phyloP scores from a whole-genome alignment of 2,113 vertebrate genomes.

The Sprattus sprattus region DNA sequence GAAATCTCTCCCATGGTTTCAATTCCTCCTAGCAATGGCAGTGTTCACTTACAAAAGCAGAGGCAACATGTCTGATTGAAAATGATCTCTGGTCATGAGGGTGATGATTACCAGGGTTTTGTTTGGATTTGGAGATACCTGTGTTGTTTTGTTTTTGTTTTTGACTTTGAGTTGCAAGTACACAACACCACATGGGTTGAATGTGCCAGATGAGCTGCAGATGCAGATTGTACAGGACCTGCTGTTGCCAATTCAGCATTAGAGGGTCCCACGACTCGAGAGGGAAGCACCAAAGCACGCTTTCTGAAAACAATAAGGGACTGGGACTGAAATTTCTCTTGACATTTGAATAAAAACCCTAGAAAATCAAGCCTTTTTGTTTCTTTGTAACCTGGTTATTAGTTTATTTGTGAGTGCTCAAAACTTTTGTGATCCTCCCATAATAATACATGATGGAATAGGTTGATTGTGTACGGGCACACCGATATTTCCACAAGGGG shows the following conservation, averaged over 20 bases:
- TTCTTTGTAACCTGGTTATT: conserved; percentile 46
- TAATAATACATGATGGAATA: neutral
- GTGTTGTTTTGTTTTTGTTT: conserved; percentile 30
- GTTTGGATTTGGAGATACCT: conserved; percentile 45
- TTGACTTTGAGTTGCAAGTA: conserved; percentile 56
- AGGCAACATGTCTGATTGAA: neutral
- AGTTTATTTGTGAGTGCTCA: neutral
- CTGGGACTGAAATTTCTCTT: conserved; percentile 73
- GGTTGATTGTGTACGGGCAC: neutral
- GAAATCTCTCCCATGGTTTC: neutral
- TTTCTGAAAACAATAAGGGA: conserved; percentile 73
- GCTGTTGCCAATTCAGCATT: conserved; percentile 67
- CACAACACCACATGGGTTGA: conserved; percentile 55
- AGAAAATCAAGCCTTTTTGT: conserved; percentile 58
- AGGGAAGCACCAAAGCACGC: conserved; percentile 70
- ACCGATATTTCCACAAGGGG: neutral
- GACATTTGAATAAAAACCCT: conserved; percentile 78
- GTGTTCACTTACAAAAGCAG: neutral
- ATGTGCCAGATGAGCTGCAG: conserved; percentile 72
- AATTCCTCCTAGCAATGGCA: neutral
- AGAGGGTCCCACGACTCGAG: conserved; percentile 29
- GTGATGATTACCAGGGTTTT: conserved; percentile 26
- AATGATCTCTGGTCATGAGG: neutral
- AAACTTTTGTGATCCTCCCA: neutral
- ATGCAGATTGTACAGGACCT: conserved; percentile 60